phyloP scores from a whole-genome alignment of 2,888 invertebrate species.

The Eupithecia exiguata region DNA sequence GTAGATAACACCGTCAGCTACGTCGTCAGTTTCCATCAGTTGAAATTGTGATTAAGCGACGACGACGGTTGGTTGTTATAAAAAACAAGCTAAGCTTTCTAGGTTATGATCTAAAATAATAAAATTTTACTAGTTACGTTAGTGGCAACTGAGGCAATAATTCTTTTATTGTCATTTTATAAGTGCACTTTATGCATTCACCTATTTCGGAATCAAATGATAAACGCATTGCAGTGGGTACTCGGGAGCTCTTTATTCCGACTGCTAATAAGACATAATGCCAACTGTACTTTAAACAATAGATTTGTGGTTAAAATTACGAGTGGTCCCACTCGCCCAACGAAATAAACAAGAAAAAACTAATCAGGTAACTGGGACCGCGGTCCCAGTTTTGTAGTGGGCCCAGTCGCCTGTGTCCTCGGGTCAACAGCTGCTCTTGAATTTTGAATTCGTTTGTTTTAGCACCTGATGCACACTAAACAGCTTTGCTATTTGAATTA shows the following conservation, averaged over 20 bases:
- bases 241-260: neutral
- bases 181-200: neutral
- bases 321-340: no score
- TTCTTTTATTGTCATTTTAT: neutral
- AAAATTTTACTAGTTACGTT: neutral
- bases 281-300: no score
- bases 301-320: no score
- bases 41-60: no score
- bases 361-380: no score
- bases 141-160: neutral
- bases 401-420: no score
- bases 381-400: no score
- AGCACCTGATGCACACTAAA: neutral
- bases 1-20: no score
- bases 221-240: conserved; percentile 5
- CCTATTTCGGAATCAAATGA: neutral
- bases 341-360: no score
- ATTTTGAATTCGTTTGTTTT: neutral
- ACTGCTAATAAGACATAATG: no score
- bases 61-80: no score
- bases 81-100: neutral
- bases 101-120: neutral
- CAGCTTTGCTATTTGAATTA: neutral
- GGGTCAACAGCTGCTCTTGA: neutral
- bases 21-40: no score